A percentile compares a stretch with the other conserved stretches of the same genome.
These are phyloP conservation scores for Buteo buteo DNA, from an alignment of 2,113 vertebrate genomes.

Conservation along the genomic window DNA sequence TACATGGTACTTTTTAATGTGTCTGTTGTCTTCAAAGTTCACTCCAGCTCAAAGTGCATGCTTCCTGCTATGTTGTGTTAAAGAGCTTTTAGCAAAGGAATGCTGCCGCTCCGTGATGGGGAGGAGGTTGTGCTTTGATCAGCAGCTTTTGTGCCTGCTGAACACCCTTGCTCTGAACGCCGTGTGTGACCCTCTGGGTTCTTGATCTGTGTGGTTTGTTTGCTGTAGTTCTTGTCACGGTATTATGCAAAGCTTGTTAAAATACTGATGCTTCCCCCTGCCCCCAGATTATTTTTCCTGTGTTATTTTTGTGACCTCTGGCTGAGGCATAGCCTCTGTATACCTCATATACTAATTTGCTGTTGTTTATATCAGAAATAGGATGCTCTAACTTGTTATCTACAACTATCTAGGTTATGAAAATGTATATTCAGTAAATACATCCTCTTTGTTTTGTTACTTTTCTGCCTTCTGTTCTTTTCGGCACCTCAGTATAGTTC, in stretches of 20 bases:
- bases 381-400: background rate
- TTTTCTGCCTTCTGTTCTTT: background rate
- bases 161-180: background rate
- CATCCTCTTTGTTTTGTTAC: background rate
- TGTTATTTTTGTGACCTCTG: constrained; percentile 32
- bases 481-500: background rate
- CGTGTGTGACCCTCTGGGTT: background rate
- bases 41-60: background rate
- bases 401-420: background rate
- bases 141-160: background rate
- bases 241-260: constrained; percentile 42
- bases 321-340: background rate
- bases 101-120: accelerated
- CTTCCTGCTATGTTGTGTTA: background rate
- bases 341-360: background rate
- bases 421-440: background rate
- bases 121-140: background rate
- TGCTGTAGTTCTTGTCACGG: background rate
- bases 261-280: background rate
- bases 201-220: constrained; percentile 15
- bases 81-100: background rate
- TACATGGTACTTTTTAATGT: background rate
- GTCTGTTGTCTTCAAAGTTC: background rate
- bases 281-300: background rate
- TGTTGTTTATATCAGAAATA: constrained; percentile 3